These are phyloP conservation scores for Sardinella longiceps DNA, from an alignment of 2,797 vertebrate species.

Conservation along the genomic window DNA sequence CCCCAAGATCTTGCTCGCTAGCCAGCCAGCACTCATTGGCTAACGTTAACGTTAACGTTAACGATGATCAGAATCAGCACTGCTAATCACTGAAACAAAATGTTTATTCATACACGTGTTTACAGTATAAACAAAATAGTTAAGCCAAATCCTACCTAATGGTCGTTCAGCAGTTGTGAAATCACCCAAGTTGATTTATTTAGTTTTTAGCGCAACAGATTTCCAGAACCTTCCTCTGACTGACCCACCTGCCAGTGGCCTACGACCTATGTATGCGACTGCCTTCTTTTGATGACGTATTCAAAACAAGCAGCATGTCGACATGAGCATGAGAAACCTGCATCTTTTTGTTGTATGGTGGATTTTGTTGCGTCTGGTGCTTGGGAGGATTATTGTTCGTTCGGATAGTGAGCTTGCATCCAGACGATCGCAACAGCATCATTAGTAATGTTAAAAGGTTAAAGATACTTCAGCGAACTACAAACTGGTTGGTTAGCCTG, in stretches of 20 bases:
- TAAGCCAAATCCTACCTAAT: background rate
- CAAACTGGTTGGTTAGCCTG: background rate
- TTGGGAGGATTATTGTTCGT: background rate
- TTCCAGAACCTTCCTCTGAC: conserved; percentile 14
- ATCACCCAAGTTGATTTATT: background rate
- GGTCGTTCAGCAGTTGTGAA: background rate
- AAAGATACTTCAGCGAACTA: background rate
- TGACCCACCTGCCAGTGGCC: conserved; percentile 2
- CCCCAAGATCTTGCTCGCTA: background rate
- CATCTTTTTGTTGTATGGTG: too few species aligned
- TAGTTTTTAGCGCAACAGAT: background rate
- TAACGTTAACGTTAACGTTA: background rate
- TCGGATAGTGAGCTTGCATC: background rate
- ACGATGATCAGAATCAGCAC: too few species aligned
- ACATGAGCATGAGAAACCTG: too few species aligned
- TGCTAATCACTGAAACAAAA: background rate
- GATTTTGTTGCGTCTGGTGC: background rate
- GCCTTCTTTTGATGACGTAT: conserved; percentile 6
- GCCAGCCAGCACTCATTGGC: background rate
- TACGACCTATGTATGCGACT: background rate
- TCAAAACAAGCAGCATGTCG: background rate
- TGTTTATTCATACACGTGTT: conserved; percentile 7
- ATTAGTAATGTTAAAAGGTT: background rate
- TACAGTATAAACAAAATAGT: background rate
- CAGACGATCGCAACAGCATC: background rate